Evolutionary conservation across 2,888 invertebrate genomes (phyloP), one percentile per base, ranked within the genome.

Genomic region (Isoperla grammatica): DNA sequence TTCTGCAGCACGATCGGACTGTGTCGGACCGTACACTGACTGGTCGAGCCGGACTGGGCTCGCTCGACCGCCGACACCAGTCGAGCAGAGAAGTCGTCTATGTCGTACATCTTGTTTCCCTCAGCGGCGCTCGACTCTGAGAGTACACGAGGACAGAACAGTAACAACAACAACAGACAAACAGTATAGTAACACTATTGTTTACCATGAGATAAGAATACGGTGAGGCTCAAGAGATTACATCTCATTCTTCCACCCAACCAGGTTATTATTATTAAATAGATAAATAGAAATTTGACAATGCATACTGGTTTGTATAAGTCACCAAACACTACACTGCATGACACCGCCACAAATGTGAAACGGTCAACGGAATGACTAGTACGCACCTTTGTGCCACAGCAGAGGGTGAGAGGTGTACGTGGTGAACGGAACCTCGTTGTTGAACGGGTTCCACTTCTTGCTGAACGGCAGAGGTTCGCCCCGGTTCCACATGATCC

Each of bases 361-460:
- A n/a, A n/a, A n/a, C n/a, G n/a, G n/a, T n/a, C n/a, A n/a, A n/a
- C n/a, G n/a, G n/a, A n/a, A n/a, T n/a, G n/a, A n/a, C n/a, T n/a
- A n/a, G n/a, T n/a, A n/a, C n/a, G 17, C 76, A 85, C 86, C 85
- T 82, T 85, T 85, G 69, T 86, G 83, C 79, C 83, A 85, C 69
- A 80, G 83, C 39, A 89, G 79, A 6, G 91, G 92, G 75, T 93
- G 93, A 58, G 88, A 89, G 0, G 88, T 83, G 67, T 87, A 86
- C 0, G 90, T 91, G 35, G 84, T 74, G 76, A 85, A 88, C 0
- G 92, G 92, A 63, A 91, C 86, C 61, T 87, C 83, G 61, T 82
- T 83, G 64, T 84, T 83, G 76, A 90, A 90, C 0, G 92, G 92
- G 73, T 92, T 92, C 93, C 93, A 93, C 61, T 84, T 83, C n/a